phyloP scores from a whole-genome alignment of 2,797 vertebrate genomes.

The Miichthys miiuy region DNA sequence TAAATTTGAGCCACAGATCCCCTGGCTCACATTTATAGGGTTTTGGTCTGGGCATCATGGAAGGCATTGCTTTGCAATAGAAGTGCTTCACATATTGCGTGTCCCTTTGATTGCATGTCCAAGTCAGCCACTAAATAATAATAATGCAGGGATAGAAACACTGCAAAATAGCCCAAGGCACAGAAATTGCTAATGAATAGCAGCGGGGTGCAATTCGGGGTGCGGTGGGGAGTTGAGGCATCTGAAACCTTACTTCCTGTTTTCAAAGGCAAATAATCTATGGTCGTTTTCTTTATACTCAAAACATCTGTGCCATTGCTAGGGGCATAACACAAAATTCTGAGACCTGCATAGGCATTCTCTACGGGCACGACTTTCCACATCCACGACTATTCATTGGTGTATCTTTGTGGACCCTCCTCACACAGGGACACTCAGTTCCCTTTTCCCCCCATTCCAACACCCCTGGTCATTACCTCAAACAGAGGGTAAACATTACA shows the following conservation, averaged over 20 bases:
- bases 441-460: too few species aligned
- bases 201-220: slow-evolving; percentile 68
- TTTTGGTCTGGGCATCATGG: slow-evolving; percentile 66
- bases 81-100: slow-evolving; percentile 75
- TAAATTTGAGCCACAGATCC: slow-evolving; percentile 70
- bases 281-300: slow-evolving; percentile 26
- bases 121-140: slow-evolving; percentile 82
- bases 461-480: slow-evolving; percentile 1
- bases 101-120: slow-evolving; percentile 82
- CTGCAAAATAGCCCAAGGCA: slow-evolving; percentile 77
- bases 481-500: slow-evolving; percentile 7
- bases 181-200: slow-evolving; percentile 84
- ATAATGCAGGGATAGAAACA: slow-evolving; percentile 78
- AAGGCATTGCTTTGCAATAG: slow-evolving; percentile 70
- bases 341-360: too few species aligned
- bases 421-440: too few species aligned
- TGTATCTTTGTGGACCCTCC: too few species aligned
- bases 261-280: slow-evolving; percentile 64
- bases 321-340: too few species aligned
- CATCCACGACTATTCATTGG: too few species aligned
- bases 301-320: slow-evolving; percentile 42
- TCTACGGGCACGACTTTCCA: too few species aligned
- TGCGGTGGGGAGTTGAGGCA: slow-evolving; percentile 42
- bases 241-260: slow-evolving; percentile 55
- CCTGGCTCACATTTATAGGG: slow-evolving; percentile 72